Evolutionary conservation across 2,888 invertebrate species (phyloP).

Genomic region (Cepaea hortensis): DNA sequence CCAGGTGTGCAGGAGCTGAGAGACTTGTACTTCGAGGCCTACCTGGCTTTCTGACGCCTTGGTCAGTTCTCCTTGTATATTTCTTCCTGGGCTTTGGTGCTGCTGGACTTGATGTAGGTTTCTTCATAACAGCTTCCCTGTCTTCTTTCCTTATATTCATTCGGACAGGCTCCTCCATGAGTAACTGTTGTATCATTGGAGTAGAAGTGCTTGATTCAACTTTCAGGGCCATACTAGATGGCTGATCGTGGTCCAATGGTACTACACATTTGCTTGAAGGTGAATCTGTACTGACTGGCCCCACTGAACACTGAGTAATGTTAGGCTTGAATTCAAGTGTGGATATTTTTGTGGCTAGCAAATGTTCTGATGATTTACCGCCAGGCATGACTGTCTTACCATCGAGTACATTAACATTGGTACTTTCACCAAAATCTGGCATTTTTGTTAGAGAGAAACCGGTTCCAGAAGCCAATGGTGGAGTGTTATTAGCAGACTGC

Average conservation of each 20-base stretch:
- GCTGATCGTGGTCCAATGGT: not conserved
- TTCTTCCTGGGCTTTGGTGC: constrained; percentile 31
- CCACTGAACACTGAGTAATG: not conserved
- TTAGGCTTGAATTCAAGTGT: constrained; percentile 41
- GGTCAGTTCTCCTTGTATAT: constrained; percentile 7
- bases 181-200: constrained; percentile 48
- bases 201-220: constrained; percentile 26
- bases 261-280: not conserved
- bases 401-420: not conserved
- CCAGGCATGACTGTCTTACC: not conserved
- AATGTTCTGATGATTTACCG: not conserved
- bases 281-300: not conserved
- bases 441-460: not conserved
- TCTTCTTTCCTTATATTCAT: constrained; percentile 45
- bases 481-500: not conserved
- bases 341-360: constrained; percentile 30
- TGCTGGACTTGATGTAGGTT: constrained; percentile 26
- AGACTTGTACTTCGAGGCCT: constrained; percentile 44
- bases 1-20: constrained; percentile 6
- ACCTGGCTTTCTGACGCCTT: not conserved
- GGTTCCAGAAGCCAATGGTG: not conserved
- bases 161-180: constrained; percentile 42
- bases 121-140: constrained; percentile 41
- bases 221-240: not conserved
- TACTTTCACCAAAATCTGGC: not conserved